Evolutionary conservation across 2,888 invertebrate species (phyloP), one percentile per base, ranked within the genome.

Genomic region (Nomada fabriciana): DNA sequence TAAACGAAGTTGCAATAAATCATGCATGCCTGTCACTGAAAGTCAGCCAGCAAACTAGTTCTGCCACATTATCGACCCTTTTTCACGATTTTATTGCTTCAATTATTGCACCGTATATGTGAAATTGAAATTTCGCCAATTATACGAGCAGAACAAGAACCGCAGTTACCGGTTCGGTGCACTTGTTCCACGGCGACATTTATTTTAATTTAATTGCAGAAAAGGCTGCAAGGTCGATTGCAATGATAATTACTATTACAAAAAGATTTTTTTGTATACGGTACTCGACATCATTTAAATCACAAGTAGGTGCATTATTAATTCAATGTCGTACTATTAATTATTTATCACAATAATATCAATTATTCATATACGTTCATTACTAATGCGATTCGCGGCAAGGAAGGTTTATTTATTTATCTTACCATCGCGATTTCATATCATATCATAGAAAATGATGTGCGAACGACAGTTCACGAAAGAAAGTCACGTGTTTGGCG

Each of bases 21-120:
- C 82, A 81, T 81, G 71, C 68, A 70, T 59, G 68, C 57, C 67
- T 64, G 82, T 61, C 80, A 74, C 68, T 80, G 80, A 73, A 80
- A 73, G 74, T 73, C 73, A 36, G 23, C 64, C 61, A 36, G 74
- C 59, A 63, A 81, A 81, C 80, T 65, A 68, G 80, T 78, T 81
- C 43, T 43, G 29, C 25, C 20, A 65, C 50, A 42, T 67, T 72
- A 67, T 43, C 10, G 1, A 4, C n/a, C 43, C 42, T 72, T 69
- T 64, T 47, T 36, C 11, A 20, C 11, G 42, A 55, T 50, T 50
- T 53, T 67, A 80, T 64, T 52, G 52, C n/a, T 53, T 52, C 57
- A 59, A 64, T 79, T 80, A 80, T 59, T 43, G 64, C 43, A 29
- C 50, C 52, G 52, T 52, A 53, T 47, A 65, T 5, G 64, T 43